phyloP scores from a whole-genome alignment of 2,113 vertebrate species.

The Tachycineta bicolor region DNA sequence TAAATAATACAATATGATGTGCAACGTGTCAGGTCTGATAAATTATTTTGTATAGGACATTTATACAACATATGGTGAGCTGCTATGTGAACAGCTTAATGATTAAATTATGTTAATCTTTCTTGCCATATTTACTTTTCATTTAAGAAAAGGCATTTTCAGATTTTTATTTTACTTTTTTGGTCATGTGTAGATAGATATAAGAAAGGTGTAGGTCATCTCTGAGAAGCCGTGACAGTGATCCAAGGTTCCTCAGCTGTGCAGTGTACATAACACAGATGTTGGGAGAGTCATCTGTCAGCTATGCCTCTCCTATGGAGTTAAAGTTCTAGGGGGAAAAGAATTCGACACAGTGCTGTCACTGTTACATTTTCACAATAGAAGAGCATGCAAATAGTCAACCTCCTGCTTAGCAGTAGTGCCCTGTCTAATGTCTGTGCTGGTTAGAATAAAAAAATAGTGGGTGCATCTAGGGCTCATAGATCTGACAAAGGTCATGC shows the following conservation, averaged over 20 bases:
- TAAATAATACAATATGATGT: constrained; percentile 83
- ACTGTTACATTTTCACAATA: constrained; percentile 97
- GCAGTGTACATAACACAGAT: constrained; percentile 99
- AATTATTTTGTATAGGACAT: constrained; percentile 78
- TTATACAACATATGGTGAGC: constrained; percentile 78
- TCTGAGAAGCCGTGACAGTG: constrained; percentile 79
- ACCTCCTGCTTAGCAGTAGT: constrained; percentile 87
- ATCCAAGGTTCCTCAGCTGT: constrained; percentile 93
- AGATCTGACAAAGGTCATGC: constrained; percentile 94
- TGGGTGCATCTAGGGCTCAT: constrained; percentile 81
- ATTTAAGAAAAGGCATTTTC: constrained; percentile 53
- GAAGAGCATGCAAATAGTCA: constrained; percentile 95
- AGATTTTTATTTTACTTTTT: constrained; percentile 17
- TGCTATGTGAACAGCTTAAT: constrained; percentile 78
- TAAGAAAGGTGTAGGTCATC: constrained; percentile 75
- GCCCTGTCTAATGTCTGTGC: constrained; percentile 92
- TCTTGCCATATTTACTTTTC: constrained; percentile 71
- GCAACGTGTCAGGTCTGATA: constrained; percentile 76
- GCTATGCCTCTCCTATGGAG: constrained; percentile 94
- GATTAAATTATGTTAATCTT: constrained; percentile 79
- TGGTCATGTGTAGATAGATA: constrained; percentile 33
- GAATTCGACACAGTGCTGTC: constrained; percentile 99
- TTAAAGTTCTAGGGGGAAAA: constrained; percentile 93
- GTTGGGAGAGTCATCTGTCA: constrained; percentile 99
- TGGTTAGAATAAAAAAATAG: constrained; percentile 85